Evolutionary conservation across 2,797 vertebrate genomes (phyloP), one percentile per base, ranked within the genome.

Genomic region (Cryptoblepharus egeriae): DNA sequence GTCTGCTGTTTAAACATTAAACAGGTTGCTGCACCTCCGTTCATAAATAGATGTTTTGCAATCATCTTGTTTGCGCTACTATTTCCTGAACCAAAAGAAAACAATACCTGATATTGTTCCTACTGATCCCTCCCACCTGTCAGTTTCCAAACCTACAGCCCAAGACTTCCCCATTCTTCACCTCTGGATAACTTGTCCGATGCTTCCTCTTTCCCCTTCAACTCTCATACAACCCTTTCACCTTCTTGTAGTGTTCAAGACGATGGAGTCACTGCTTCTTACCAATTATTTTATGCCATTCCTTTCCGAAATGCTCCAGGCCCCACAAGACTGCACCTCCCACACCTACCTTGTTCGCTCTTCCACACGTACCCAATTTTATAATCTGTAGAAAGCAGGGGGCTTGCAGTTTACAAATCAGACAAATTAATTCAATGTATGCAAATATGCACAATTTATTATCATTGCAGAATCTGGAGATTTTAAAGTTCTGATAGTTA

Each of bases 361-460:
- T 32, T 67, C 55, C 32, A 2, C 13, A 49, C 30, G 35, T 18
- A 28, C 3, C 32, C 42, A 63, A 72, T 71, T 32, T 55, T 16
- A 2, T 32, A 65, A 68, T 35, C 64, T 45, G 37, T 52, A 68
- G 64, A 37, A 22, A 79, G 35, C 22, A 4, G 1, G 22, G 26
- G 20, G 22, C 65, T 71, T 64, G 26, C 69, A 28, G 9, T 6
- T 39, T 20, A 28, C 20, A 73, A 81, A 73, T 75, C 32, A 68
- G 37, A 35, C 63, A 81, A 39, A 67, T 45, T 32, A 42, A 81
- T 75, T 75, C 52, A 60, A 42, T 15, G 28, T 67, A 67, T 81
- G 72, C 80, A 81, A 81, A 81, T 79, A 84, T 75, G 82, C 55
- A 68, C 71, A 69, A 79, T 81, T 81, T 81, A 81, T 81, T 81